Percentiles rank a stretch among this genome's conserved stretches.
These are phyloP conservation scores for Aplidium turbinatum DNA, from an alignment of 23 tunicate species.

Conservation along the genomic window DNA sequence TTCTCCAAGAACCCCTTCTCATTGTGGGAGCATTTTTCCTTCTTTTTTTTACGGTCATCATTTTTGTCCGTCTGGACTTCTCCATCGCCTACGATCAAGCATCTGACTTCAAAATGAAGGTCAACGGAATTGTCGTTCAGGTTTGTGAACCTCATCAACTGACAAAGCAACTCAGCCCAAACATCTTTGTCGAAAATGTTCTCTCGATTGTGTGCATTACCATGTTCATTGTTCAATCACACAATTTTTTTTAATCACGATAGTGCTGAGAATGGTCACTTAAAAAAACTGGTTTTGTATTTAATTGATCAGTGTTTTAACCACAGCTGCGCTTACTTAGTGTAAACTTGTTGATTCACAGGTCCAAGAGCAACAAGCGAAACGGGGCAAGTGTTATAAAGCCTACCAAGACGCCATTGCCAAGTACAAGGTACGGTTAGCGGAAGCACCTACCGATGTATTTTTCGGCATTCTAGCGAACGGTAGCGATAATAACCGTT, in stretches of 20 bases:
- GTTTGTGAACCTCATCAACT: constrained; percentile 7
- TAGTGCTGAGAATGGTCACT: too few relatives aligned
- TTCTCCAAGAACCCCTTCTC: constrained; percentile 93
- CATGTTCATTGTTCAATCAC: too few relatives aligned
- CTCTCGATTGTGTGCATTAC: too few relatives aligned
- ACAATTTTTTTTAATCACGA: too few relatives aligned
- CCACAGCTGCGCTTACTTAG: too few relatives aligned
- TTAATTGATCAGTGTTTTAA: too few relatives aligned
- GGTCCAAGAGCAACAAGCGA: constrained; percentile 62
- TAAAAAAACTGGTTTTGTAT: too few relatives aligned
- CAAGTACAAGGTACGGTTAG: constrained; percentile 52
- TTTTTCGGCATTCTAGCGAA: too few relatives aligned
- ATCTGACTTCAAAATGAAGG: constrained; percentile 69
- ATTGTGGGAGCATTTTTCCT: constrained; percentile 85
- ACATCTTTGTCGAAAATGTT: too few relatives aligned
- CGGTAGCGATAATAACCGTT: too few relatives aligned
- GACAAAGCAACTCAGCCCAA: not conserved
- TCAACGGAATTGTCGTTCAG: constrained; percentile 86
- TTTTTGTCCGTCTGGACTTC: constrained; percentile 88
- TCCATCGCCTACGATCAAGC: constrained; percentile 85
- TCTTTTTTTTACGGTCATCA: constrained; percentile 91
- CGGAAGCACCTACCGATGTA: too few relatives aligned
- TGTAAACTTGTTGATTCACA: too few relatives aligned
- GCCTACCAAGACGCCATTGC: constrained; percentile 71
- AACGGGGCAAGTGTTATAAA: constrained; percentile 54